Evolutionary conservation across 2,113 vertebrate species (phyloP).

Genomic region (Physeter macrocephalus): DNA sequence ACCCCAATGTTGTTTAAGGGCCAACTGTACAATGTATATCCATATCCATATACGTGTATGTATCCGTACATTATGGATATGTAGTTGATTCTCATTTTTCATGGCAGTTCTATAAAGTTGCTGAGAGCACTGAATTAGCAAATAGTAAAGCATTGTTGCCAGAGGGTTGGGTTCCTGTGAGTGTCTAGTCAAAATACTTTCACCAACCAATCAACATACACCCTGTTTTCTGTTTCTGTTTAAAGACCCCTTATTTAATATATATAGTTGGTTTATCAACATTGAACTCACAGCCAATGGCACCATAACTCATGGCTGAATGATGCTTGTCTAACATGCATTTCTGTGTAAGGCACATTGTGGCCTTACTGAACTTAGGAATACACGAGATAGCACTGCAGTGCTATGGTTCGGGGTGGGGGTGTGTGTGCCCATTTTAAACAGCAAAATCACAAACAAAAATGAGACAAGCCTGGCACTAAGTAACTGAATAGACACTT

Average conservation of each 20-base stretch:
- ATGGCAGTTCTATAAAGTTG: not conserved
- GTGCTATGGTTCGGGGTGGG: not conserved
- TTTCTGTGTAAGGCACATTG: not conserved
- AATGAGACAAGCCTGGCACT: not conserved
- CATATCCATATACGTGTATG: not conserved
- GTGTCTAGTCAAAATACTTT: not conserved
- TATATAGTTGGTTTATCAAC: not conserved
- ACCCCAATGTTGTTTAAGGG: not conserved
- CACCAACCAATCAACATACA: not conserved
- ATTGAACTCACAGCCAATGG: not conserved
- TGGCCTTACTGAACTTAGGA: not conserved
- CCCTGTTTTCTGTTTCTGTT: not conserved
- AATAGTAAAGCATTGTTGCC: not conserved
- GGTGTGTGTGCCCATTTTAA: not conserved
- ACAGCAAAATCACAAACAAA: not conserved
- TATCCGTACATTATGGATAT: not conserved
- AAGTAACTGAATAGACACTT: not conserved
- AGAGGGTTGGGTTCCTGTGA: not conserved
- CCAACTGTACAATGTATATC: not conserved
- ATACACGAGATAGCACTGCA: not conserved
- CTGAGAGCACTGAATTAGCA: not conserved
- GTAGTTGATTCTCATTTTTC: not conserved
- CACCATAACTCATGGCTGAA: not conserved
- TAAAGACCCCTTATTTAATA: not conserved
- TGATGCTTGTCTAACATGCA: not conserved